Base-by-base conservation (phyloP, 1,140 invertebrate species). In the Cydia amplana region DNA sequence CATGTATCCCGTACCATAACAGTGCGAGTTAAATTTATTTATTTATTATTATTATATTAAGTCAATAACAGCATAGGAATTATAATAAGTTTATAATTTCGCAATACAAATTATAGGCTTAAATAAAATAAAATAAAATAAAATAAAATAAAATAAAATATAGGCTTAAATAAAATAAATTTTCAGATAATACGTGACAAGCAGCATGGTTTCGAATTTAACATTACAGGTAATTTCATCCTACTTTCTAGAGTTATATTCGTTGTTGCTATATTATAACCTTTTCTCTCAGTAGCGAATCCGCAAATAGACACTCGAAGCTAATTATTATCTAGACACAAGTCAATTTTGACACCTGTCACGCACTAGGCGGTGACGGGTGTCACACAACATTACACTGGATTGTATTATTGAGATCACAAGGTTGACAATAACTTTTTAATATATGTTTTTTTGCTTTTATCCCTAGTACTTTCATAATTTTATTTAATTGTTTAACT, bases 281-380 rank as follows among this genome's bases (percentile, higher is more conserved):
- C 64, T 67, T 67, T 67, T 67, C 64, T 32, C 25, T n/a, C 64
- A 67, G 25, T 67, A 67, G 23, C 64, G 28, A 67, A 67, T 67
- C 63, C 25, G 64, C 18, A 67, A 25, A 64, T 28, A 63, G 23
- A 67, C 64, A 67, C 28, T 36, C 64, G 64, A 36, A 67, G 64
- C 64, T 67, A 67, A 67, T 36, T 32, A 28, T 67, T 67, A 67
- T 67, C 16, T 67, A 67, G 60, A 64, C 60, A 64, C 60, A 32
- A 32, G 64, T 67, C 64, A 67, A 67, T 32, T 67, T 25, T 67
- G 64, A 67, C 64, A 36, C 25, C 16, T 36, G 25, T 32, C 64
- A 67, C 23, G 25, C 23, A 60, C 36, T 40, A 40, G 36, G 20
- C 55, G 18, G 9, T 60, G 55, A 23, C 55, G n/a, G n/a, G 16